Evolutionary conservation across 2,113 vertebrate genomes (phyloP).

Genomic region (Salvelinus fontinalis): DNA sequence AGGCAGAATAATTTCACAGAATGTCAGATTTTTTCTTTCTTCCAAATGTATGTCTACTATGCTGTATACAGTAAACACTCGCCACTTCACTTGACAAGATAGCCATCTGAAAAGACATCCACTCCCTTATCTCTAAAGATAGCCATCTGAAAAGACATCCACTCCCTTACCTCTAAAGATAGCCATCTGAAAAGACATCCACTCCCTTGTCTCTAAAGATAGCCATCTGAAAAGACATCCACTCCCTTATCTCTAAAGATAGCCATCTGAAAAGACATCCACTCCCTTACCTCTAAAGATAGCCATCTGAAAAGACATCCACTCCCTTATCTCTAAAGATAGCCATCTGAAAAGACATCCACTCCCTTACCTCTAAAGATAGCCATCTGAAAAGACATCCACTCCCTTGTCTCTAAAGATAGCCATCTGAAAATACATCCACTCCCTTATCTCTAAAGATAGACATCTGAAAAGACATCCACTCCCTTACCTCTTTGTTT

Average conservation of each 20-base stretch:
- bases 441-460: neutral
- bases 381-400: no score
- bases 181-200: no score
- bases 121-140: neutral
- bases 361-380: neutral
- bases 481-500: constrained; percentile 81
- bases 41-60: neutral
- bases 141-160: no score
- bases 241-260: neutral
- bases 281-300: neutral
- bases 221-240: no score
- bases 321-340: neutral
- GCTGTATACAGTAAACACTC: neutral
- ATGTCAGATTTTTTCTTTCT: constrained; percentile 69
- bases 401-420: neutral
- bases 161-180: neutral
- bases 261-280: no score
- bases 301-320: no score
- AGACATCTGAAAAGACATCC: neutral
- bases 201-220: neutral
- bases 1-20: constrained; percentile 33
- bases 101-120: neutral
- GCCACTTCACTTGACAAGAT: neutral
- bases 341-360: no score
- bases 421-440: no score